Base-by-base conservation (phyloP, 1,140 invertebrate species). In the Saccostrea cuccullata region DNA sequence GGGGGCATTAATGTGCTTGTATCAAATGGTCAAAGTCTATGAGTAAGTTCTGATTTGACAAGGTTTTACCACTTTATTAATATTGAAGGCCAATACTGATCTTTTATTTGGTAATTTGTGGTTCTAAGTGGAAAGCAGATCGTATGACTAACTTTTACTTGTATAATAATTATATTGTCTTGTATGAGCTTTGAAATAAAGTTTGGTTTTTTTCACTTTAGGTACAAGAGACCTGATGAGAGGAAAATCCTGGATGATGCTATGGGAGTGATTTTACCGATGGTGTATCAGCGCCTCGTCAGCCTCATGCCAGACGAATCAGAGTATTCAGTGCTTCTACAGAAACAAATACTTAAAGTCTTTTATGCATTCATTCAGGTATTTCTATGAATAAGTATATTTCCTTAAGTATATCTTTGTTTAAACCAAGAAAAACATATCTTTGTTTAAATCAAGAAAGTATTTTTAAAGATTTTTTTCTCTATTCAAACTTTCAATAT, bases 271-370 rank as follows among this genome's bases (percentile, higher is more conserved):
- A 94, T 99, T 58, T 95, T 99, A 87, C 99, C 99, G 12, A 96
- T 98, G 95, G 97, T 99, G 89, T 98, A 99, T 93, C 97, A 98
- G 94, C 95, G 99, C 55, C 97, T 98, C 94, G 94, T 97, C 55
- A 96, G 97, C 90, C 96, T 99, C 26, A 95, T 99, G 88, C 96
- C 96, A 83, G 98, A 99, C 95, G 96, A 96, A 82, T 97, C 98
- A 13, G 97, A 98, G 93, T 96, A 97, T 90, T 98, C 98, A 82
- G 97, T 98, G 82, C 95, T 98, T 56, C 95, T 99, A 60, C 98
- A 99, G 94, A 99, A 99, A 95, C 97, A 98, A 95, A 98, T 99
- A 93, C 96, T 99, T 5, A 99, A 99, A 96, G 98, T 99, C 91
- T 99, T 98, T 95, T 99, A 97, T 96, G 97, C 98, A 23, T 96